Percentiles rank a stretch among this genome's conserved stretches.
These are phyloP conservation scores for Holcopasites calliopsidis DNA, from an alignment of 1,140 invertebrate species.

Conservation along the genomic window DNA sequence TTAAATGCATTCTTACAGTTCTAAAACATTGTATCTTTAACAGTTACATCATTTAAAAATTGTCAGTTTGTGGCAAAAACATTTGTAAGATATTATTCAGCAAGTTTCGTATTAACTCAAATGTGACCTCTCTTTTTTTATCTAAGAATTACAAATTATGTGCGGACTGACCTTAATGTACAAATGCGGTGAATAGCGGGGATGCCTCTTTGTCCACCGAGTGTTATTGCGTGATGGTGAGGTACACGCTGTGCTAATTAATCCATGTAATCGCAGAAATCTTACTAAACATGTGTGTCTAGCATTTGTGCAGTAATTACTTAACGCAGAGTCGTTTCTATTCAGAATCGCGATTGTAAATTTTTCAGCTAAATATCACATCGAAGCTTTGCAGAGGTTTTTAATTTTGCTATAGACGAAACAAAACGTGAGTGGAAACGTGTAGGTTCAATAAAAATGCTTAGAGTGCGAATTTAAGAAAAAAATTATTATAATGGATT, in stretches of 20 bases:
- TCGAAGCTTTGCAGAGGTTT: neutral
- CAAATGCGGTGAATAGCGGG: slow-evolving; percentile 53
- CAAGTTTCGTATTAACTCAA: neutral
- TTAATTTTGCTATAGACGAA: neutral
- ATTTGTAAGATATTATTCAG: neutral
- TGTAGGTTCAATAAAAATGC: slow-evolving; percentile 30
- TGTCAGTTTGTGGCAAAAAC: neutral
- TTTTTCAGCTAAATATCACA: neutral
- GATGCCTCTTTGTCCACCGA: slow-evolving; percentile 50
- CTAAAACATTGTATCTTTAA: too few species aligned
- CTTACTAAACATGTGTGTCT: slow-evolving; percentile 32
- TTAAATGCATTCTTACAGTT: too few species aligned
- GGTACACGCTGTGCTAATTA: slow-evolving; percentile 59
- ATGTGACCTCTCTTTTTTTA: too few species aligned
- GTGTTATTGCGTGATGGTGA: slow-evolving; percentile 48
- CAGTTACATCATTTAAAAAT: too few species aligned
- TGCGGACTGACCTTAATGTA: slow-evolving; percentile 58
- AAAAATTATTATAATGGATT: slow-evolving; percentile 70
- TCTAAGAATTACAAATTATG: too few species aligned
- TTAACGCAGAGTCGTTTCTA: neutral
- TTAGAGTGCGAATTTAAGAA: slow-evolving; percentile 66
- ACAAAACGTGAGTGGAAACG: neutral
- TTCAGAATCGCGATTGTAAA: neutral
- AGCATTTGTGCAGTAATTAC: neutral
- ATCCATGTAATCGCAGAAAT: slow-evolving; percentile 39